A percentile compares a stretch with the other conserved stretches of the same genome.
Evolutionary conservation across 2,888 invertebrate species (phyloP).

Genomic region (Tiliacea citrago): DNA sequence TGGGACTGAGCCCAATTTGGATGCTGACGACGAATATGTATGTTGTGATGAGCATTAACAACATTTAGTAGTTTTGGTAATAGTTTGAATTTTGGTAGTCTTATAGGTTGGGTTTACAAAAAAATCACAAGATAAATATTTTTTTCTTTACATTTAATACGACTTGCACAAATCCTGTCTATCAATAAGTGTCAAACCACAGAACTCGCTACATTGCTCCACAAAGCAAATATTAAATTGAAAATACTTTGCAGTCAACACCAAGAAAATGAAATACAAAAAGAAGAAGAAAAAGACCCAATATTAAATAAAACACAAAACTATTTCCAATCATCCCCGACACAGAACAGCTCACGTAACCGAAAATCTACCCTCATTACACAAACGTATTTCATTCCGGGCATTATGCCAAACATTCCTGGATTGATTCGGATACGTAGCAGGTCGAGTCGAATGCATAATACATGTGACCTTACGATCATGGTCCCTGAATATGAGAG

Average conservation of each 20-base stretch:
- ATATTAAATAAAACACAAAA: conserved; percentile 45
- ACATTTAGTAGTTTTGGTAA: background rate
- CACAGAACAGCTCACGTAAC: conserved; percentile 59
- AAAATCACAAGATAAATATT: background rate
- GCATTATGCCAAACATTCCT: conserved; percentile 78
- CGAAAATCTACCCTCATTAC: conserved; percentile 73
- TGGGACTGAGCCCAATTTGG: conserved; percentile 9
- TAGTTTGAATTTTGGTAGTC: background rate
- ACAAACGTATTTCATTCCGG: conserved; percentile 77
- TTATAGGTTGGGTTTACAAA: background rate
- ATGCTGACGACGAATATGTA: background rate
- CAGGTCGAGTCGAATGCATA: conserved; percentile 82
- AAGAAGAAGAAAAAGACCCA: background rate
- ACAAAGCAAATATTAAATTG: background rate
- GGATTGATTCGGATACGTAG: conserved; percentile 83
- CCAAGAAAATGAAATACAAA: background rate
- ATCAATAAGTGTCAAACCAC: background rate
- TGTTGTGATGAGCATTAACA: conserved; percentile 10
- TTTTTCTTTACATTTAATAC: background rate
- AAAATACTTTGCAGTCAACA: background rate
- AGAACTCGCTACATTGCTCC: too few species aligned
- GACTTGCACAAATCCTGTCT: too few species aligned
- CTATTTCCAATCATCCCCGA: conserved; percentile 61
- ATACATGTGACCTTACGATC: conserved; percentile 83
- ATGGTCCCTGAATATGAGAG: conserved; percentile 75